Percentiles rank a stretch among this genome's conserved stretches.
phyloP scores from a whole-genome alignment of 2,113 vertebrate genomes.

The Uropsilus gracilis region DNA sequence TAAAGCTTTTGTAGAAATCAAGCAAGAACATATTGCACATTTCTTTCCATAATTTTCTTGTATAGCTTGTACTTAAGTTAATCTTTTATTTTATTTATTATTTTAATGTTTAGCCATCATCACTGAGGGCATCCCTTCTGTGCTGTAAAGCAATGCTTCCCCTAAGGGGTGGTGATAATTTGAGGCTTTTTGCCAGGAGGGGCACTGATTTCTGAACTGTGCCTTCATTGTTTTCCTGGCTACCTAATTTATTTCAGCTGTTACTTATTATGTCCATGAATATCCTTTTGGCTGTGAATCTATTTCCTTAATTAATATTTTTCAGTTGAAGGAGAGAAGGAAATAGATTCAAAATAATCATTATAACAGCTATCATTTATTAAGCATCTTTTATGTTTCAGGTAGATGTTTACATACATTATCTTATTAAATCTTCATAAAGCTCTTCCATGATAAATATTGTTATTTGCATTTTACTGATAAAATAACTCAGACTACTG shows the following conservation, averaged over 20 bases:
- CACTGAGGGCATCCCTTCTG: not conserved
- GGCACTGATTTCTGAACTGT: not conserved
- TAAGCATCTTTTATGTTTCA: constrained; percentile 17
- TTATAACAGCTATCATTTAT: constrained; percentile 16
- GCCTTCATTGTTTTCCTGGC: not conserved
- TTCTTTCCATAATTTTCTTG: not conserved
- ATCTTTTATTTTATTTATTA: not conserved
- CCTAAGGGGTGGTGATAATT: not conserved
- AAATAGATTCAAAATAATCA: constrained; percentile 40
- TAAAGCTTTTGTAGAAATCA: not conserved
- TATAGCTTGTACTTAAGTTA: not conserved
- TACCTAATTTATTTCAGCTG: constrained; percentile 38
- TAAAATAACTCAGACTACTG: not conserved
- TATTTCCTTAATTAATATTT: constrained; percentile 60
- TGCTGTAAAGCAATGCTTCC: not conserved
- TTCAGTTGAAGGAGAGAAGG: not conserved
- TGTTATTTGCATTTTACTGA: not conserved
- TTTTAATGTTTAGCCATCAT: not conserved
- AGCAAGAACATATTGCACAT: not conserved
- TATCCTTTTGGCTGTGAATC: constrained; percentile 32
- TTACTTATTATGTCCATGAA: constrained; percentile 14
- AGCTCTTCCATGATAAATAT: not conserved
- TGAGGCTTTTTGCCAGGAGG: not conserved
- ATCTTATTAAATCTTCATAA: not conserved
- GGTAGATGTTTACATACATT: not conserved